Conservation (phyloP, 2,113 vertebrate genomes). For the Trochalopteron elliotii region DNA sequence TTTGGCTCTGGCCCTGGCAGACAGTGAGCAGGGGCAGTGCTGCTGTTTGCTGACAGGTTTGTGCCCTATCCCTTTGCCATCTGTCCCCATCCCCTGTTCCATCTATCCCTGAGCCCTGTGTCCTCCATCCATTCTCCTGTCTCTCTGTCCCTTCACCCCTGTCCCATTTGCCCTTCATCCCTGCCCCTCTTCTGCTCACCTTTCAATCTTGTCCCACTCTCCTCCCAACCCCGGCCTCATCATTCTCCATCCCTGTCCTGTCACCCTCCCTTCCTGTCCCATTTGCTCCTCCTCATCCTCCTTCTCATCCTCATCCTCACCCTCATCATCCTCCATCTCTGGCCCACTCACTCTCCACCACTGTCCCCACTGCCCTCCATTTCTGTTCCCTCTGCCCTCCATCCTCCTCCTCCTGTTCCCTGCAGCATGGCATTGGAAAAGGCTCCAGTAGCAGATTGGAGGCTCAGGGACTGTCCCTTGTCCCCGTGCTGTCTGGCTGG, state of each 20-base stretch:
- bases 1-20: not conserved
- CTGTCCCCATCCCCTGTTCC: not conserved
- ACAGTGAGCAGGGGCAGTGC: rapidly evolving
- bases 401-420: not conserved
- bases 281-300: not conserved
- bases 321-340: not conserved
- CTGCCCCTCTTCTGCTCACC: rapidly evolving
- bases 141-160: not conserved
- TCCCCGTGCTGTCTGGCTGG: rapidly evolving
- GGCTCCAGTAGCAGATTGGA: not conserved
- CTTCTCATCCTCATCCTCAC: too few species aligned
- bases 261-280: not conserved
- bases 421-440: rapidly evolving
- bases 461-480: not conserved
- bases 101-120: too few species aligned
- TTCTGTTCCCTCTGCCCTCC: not conserved
- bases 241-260: not conserved
- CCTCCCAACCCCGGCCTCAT: not conserved
- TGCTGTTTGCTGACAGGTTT: not conserved
- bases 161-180: not conserved
- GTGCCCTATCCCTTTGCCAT: not conserved
- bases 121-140: not conserved
- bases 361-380: not conserved
- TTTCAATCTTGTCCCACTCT: rapidly evolving
- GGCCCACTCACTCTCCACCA: not conserved